Percentiles rank a stretch among this genome's conserved stretches.
Conservation (phyloP, 2,888 invertebrate species). For the Malachius bipustulatus region DNA sequence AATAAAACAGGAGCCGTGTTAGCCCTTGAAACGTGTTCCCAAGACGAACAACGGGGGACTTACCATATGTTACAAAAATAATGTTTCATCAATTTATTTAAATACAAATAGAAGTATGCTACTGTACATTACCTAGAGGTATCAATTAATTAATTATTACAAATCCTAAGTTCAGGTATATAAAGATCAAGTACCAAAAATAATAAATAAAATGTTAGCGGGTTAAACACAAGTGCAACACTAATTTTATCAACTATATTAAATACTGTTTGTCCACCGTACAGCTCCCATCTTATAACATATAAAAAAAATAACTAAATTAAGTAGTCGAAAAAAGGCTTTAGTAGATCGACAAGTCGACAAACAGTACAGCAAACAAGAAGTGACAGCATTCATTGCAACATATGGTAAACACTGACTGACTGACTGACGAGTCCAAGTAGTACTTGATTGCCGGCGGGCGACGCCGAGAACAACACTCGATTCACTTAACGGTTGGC, state of each 20-base stretch:
- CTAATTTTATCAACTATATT: slow-evolving; percentile 24
- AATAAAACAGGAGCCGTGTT: too few species aligned
- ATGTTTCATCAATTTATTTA: slow-evolving; percentile 23
- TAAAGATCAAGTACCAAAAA: slow-evolving; percentile 13
- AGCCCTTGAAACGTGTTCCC: too few species aligned
- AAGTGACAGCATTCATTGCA: slow-evolving; percentile 30
- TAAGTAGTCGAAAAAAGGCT: slow-evolving; percentile 14
- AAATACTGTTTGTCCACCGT: slow-evolving; percentile 22
- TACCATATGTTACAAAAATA: slow-evolving; percentile 37
- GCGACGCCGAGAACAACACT: slow-evolving; percentile 15
- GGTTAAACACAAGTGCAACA: slow-evolving; percentile 10
- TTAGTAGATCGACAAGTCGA: slow-evolving; percentile 20
- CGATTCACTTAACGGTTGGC: slow-evolving; percentile 78
- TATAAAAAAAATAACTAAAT: slow-evolving; percentile 15
- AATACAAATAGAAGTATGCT: slow-evolving; percentile 24
- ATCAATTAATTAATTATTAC: neutral
- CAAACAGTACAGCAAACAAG: slow-evolving; percentile 21
- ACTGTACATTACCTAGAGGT: slow-evolving; percentile 25
- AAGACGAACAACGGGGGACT: slow-evolving; percentile 29
- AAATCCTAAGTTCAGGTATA: slow-evolving; percentile 1
- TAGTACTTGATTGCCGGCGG: slow-evolving; percentile 22
- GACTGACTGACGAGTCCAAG: slow-evolving; percentile 32
- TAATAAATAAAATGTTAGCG: slow-evolving; percentile 14
- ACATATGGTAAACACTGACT: slow-evolving; percentile 36
- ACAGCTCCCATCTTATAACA: slow-evolving; percentile 11